phyloP scores from a whole-genome alignment of 2,113 vertebrate species.

The Pungitius pungitius region DNA sequence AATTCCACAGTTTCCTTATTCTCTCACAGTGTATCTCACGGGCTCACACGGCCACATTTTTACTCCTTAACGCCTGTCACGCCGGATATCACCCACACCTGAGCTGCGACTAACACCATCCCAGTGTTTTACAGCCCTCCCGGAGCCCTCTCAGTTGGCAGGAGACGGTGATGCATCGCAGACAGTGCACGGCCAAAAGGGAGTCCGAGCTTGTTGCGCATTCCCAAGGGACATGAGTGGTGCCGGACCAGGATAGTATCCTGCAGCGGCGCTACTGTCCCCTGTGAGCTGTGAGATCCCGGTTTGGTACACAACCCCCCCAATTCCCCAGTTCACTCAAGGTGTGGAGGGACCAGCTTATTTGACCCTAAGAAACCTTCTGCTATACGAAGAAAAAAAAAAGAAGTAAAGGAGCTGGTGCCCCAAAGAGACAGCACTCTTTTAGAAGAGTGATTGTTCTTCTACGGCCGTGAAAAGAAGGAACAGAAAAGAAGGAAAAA shows the following conservation, averaged over 20 bases:
- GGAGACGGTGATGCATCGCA: slow-evolving; percentile 45
- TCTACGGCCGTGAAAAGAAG: slow-evolving; percentile 48
- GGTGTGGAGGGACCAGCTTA: not conserved
- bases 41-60: not conserved
- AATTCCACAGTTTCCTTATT: slow-evolving; percentile 4
- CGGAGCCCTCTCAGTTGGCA: slow-evolving; percentile 29
- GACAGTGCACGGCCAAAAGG: slow-evolving; percentile 52
- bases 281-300: slow-evolving; percentile 32
- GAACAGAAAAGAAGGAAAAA: slow-evolving; percentile 74
- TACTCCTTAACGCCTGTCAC: not conserved
- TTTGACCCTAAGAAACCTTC: not conserved
- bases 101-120: slow-evolving; percentile 35
- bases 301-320: slow-evolving; percentile 4
- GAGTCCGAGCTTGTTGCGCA: slow-evolving; percentile 39
- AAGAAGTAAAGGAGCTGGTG: slow-evolving; percentile 39
- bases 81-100: slow-evolving; percentile 46
- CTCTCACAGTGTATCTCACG: slow-evolving; percentile 9
- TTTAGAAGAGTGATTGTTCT: slow-evolving; percentile 48
- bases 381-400: not conserved
- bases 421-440: slow-evolving; percentile 43
- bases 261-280: slow-evolving; percentile 29
- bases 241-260: slow-evolving; percentile 49
- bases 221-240: slow-evolving; percentile 45
- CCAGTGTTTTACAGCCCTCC: slow-evolving; percentile 12
- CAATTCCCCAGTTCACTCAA: not conserved